phyloP scores from a whole-genome alignment of 1,140 invertebrate genomes.

The Procambarus virginalis region DNA sequence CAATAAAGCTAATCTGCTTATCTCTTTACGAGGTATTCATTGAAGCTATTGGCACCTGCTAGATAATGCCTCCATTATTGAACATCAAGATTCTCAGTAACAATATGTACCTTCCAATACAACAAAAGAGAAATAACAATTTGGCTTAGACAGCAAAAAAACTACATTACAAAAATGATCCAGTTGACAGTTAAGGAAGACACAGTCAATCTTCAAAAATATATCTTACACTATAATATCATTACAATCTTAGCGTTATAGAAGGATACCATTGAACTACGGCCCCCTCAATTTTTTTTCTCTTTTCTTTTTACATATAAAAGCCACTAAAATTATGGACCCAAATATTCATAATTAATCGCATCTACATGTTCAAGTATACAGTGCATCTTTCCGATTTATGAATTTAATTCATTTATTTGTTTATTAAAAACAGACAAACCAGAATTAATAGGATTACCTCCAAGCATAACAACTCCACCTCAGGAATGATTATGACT shows the following conservation, averaged over 20 bases:
- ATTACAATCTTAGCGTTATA: slow-evolving; percentile 4
- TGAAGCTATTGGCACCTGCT: slow-evolving; percentile 1
- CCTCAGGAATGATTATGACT: slow-evolving; percentile 45
- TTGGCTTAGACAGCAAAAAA: background rate
- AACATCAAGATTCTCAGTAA: background rate
- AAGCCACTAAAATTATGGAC: slow-evolving; percentile 5
- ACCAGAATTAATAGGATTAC: slow-evolving; percentile 1
- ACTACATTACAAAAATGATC: background rate
- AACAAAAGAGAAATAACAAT: background rate
- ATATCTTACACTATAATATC: slow-evolving; percentile 28
- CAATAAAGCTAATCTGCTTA: background rate
- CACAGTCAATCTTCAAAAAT: slow-evolving; percentile 36
- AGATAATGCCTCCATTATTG: background rate
- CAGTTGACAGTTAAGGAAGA: slow-evolving; percentile 35
- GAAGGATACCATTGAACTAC: slow-evolving; percentile 9
- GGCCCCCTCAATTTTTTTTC: background rate
- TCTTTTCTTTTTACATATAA: background rate
- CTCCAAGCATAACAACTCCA: slow-evolving; percentile 23
- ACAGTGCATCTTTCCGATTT: slow-evolving; percentile 2
- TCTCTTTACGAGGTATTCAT: background rate
- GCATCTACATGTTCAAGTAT: background rate
- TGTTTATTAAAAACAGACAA: background rate
- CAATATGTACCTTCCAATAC: background rate
- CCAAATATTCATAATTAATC: background rate
- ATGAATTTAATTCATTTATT: background rate